Percentiles rank a stretch among this genome's conserved stretches.
Evolutionary conservation across 2,797 vertebrate genomes (phyloP).

Genomic region (Alauda arvensis): DNA sequence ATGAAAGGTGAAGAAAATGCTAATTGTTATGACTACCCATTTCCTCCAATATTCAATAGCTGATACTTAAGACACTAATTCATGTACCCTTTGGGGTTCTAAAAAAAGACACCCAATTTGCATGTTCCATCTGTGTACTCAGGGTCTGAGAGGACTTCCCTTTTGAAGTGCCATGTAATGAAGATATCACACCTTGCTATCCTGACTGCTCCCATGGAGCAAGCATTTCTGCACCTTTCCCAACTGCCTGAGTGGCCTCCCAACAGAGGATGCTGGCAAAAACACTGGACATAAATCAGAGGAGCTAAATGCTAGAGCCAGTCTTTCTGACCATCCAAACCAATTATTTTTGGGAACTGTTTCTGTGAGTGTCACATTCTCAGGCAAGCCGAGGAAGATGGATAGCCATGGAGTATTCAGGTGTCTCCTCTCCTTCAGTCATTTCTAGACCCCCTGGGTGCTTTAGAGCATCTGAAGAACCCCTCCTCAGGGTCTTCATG

Average conservation of each 20-base stretch:
- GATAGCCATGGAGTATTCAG: background rate
- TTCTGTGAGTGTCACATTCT: background rate
- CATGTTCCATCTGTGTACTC: background rate
- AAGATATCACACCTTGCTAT: background rate
- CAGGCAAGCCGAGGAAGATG: fast-evolving
- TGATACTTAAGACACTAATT: background rate
- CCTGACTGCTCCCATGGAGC: fast-evolving
- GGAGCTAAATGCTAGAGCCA: background rate
- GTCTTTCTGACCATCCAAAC: background rate
- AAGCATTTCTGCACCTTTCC: background rate
- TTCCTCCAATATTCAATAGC: background rate
- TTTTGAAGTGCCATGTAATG: background rate
- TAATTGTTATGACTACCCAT: background rate
- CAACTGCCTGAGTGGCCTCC: background rate
- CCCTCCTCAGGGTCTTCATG: background rate
- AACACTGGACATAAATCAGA: background rate
- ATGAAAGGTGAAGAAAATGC: background rate
- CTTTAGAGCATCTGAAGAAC: background rate
- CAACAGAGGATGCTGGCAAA: background rate
- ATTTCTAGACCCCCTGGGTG: background rate
- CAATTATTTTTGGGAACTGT: background rate
- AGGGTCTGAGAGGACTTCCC: background rate
- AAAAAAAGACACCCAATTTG: background rate
- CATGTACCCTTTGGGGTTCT: background rate
- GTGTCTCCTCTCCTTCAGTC: background rate